Percentiles rank a stretch among this genome's conserved stretches.
Evolutionary conservation across 2,888 invertebrate species (phyloP).

Genomic region (Tipula unca): DNA sequence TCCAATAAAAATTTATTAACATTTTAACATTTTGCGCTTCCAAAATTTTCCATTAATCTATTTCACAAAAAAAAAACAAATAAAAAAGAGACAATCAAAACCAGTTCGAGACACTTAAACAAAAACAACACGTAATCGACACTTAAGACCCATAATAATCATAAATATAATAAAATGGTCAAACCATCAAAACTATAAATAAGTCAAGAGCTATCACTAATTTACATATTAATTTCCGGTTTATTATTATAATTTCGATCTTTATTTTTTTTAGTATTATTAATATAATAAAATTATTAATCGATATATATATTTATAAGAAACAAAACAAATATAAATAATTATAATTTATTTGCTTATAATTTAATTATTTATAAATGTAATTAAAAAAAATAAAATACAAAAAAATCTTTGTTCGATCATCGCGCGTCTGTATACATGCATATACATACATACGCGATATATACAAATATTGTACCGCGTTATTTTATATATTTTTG

Average conservation of each 20-base stretch:
- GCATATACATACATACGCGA: neutral
- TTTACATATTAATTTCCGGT: slow-evolving; percentile 2
- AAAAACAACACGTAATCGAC: neutral
- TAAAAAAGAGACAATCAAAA: neutral
- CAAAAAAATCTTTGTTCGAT: neutral
- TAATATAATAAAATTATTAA: neutral
- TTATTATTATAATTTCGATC: neutral
- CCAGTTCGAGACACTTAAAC: neutral
- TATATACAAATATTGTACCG: neutral
- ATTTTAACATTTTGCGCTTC: neutral
- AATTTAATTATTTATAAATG: neutral
- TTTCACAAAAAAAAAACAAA: neutral
- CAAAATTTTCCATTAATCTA: neutral
- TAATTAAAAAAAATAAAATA: neutral
- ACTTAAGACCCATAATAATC: neutral
- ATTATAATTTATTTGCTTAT: neutral
- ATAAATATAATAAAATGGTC: neutral
- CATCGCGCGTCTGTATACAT: too few species aligned
- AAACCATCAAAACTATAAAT: neutral
- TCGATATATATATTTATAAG: neutral
- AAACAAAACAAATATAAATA: neutral
- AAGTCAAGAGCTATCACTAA: neutral
- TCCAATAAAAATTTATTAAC: neutral
- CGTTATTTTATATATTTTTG: neutral
- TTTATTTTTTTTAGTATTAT: neutral